Evolutionary conservation across 1,140 invertebrate genomes (phyloP).

Genomic region (Fopius arisanus): DNA sequence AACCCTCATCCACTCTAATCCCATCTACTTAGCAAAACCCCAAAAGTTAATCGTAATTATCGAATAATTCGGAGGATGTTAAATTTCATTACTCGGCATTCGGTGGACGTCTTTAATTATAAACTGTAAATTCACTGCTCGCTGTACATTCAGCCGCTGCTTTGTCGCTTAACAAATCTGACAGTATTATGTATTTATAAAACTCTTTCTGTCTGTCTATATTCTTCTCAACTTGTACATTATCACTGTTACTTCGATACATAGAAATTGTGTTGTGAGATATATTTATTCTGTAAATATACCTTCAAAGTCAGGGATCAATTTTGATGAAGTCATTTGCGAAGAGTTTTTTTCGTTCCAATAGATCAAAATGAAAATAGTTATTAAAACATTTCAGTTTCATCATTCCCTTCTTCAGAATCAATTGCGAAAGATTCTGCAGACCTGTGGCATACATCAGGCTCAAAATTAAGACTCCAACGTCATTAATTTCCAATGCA

Average conservation of each 20-base stretch:
- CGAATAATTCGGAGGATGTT: not conserved
- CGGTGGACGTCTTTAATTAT: not conserved
- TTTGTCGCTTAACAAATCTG: not conserved
- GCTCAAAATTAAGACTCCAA: not conserved
- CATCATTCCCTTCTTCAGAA: not conserved
- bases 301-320: not conserved
- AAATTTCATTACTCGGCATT: not conserved
- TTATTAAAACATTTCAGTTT: too few relatives aligned
- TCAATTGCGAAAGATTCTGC: not conserved
- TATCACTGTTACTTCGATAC: not conserved
- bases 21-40: not conserved
- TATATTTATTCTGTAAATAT: not conserved
- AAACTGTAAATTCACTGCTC: conserved; percentile 1
- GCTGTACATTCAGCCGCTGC: conserved; percentile 10
- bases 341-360: not conserved
- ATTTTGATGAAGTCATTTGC: not conserved
- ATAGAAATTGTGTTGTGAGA: not conserved
- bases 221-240: not conserved
- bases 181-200: not conserved
- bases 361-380: too few relatives aligned
- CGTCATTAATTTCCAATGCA: not conserved
- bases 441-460: not conserved
- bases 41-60: too few relatives aligned
- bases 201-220: not conserved
- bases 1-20: not conserved